A percentile compares a stretch with the other conserved stretches of the same genome.
These are phyloP conservation scores for Calcarius lapponicus DNA, from an alignment of 2,797 vertebrate species.

Conservation along the genomic window DNA sequence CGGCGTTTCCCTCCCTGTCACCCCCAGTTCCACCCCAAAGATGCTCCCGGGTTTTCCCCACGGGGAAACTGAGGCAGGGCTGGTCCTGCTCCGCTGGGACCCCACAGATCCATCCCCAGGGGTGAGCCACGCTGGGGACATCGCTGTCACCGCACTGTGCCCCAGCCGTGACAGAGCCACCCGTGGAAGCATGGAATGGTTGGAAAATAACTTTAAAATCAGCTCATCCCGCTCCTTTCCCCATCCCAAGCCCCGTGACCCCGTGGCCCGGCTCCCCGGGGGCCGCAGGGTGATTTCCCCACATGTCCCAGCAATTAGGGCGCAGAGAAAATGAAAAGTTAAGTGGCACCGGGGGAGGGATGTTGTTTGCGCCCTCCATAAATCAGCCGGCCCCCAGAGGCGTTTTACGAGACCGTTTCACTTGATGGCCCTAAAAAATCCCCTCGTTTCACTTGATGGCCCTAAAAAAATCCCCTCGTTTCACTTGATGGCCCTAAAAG, in stretches of 20 bases:
- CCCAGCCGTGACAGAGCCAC: too few relatives aligned
- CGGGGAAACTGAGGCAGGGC: not conserved
- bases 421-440: not conserved
- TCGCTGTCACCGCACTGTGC: too few relatives aligned
- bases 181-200: accelerated
- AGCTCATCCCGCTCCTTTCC: accelerated
- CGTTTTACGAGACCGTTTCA: not conserved
- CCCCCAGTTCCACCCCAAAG: not conserved
- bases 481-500: not conserved
- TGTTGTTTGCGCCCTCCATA: conserved; percentile 9
- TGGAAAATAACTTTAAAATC: accelerated
- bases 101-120: not conserved
- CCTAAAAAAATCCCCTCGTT: not conserved
- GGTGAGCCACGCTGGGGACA: too few relatives aligned
- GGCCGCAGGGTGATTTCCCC: not conserved
- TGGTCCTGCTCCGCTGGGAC: accelerated
- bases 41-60: accelerated
- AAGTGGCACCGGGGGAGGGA: conserved; percentile 34
- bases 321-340: not conserved
- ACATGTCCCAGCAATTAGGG: conserved; percentile 18
- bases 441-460: not conserved
- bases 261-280: not conserved
- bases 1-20: not conserved
- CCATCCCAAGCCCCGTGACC: not conserved
- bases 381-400: conserved; percentile 16